Percentiles rank a stretch among this genome's conserved stretches.
Evolutionary conservation across 2,888 invertebrate genomes (phyloP).

Genomic region (Patella depressa): DNA sequence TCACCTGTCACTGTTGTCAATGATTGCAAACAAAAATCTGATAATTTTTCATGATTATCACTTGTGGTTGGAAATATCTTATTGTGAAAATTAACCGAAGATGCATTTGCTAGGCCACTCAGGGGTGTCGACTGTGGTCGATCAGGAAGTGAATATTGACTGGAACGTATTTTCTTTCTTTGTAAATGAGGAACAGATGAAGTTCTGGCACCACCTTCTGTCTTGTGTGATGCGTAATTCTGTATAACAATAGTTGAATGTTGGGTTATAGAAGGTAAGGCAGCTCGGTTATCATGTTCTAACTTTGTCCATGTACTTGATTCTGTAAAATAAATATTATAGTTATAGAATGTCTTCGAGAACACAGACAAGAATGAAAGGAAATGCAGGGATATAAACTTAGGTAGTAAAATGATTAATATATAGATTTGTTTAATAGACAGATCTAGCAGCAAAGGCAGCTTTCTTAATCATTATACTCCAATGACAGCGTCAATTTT

Average conservation of each 20-base stretch:
- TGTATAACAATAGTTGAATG: not conserved
- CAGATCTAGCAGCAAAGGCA: too few species aligned
- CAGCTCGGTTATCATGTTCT: not conserved
- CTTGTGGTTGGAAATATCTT: not conserved
- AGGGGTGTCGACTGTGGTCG: not conserved
- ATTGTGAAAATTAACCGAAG: conserved; percentile 4
- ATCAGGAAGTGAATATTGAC: conserved; percentile 1
- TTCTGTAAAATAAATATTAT: not conserved
- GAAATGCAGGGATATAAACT: too few species aligned
- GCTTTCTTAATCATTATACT: too few species aligned
- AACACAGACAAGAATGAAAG: too few species aligned
- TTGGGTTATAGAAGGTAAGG: not conserved
- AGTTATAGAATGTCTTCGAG: too few species aligned
- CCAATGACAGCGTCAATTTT: too few species aligned
- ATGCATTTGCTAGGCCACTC: not conserved
- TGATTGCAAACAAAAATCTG: not conserved
- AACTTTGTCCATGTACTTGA: not conserved
- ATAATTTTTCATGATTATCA: not conserved
- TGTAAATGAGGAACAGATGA: conserved; percentile 2
- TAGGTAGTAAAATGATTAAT: too few species aligned
- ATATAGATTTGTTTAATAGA: too few species aligned
- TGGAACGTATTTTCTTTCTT: not conserved
- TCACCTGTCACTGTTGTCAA: not conserved
- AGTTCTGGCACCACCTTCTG: not conserved
- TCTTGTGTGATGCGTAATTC: not conserved